Evolutionary conservation across 2,113 vertebrate genomes (phyloP), one percentile per base, ranked within the genome.

Genomic region (Xenopus tropicalis): DNA sequence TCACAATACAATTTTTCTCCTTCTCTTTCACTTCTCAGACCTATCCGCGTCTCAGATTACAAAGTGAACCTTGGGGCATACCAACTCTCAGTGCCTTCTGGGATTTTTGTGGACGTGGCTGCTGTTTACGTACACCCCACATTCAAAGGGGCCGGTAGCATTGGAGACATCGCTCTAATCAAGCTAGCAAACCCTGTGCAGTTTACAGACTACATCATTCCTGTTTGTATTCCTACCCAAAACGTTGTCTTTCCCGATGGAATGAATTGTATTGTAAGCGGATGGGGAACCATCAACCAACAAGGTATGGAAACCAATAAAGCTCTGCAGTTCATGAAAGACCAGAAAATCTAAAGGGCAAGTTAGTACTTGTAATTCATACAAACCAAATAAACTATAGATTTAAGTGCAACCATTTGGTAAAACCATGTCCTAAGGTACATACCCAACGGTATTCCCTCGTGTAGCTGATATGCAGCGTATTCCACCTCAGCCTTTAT

Each of bases 151-250:
- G 75, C 73, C 0, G 62, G 68, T 0, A 67, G 72, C 0, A 70
- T 86, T 71, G 93, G 92, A 0, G 92, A 95, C 81, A 84, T 93
- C 0, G 88, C 91, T 86, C 94, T 2, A 59, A 93, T 78, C 87
- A 54, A 23, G 86, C 94, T 11, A 70, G 9, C 13, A 56, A 0
- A 1, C 13, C 87, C 0, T 69, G 92, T 23, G 42, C 0, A 37
- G 8, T 91, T 82, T 76, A 86, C 64, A 1, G 48, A 86, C 72
- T 81, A 77, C 56, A 87, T 94, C 78, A 82, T 77, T 57, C 93
- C 92, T 1, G 42, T 93, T 77, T 95, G 92, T 75, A 82, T 94
- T 56, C 92, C 0, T 37, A 82, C 83, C 3, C 83, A 72, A 37
- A 48, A 71, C 1, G 90, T 90, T 58, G 65, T 70, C 70, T 90